A percentile compares a stretch with the other conserved stretches of the same genome.
Conservation (phyloP, 2,797 vertebrate genomes). For the Ispidina picta region DNA sequence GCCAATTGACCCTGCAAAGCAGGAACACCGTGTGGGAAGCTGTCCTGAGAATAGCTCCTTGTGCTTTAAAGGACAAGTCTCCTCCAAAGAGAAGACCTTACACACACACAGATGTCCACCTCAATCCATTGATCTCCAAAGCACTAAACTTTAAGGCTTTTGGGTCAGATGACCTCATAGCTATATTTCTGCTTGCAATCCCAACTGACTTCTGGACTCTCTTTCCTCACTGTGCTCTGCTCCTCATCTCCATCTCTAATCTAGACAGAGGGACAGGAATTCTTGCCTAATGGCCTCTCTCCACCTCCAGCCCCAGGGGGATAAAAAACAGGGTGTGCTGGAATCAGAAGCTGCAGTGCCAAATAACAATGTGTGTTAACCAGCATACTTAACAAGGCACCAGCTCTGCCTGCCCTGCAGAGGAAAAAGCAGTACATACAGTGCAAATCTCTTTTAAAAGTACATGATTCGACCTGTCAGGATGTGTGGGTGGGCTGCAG, state of each 20-base stretch:
- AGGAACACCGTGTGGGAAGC: neutral
- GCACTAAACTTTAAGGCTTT: neutral
- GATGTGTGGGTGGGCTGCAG: neutral
- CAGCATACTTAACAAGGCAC: neutral
- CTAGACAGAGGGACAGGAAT: neutral
- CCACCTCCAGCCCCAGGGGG: neutral
- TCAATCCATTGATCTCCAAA: too few species aligned
- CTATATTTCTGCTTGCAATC: neutral
- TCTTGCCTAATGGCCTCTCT: neutral
- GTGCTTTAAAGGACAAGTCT: neutral
- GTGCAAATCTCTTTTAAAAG: neutral
- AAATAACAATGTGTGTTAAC: neutral
- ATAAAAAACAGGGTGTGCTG: neutral
- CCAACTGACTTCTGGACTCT: neutral
- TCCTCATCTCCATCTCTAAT: neutral
- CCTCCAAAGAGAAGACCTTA: neutral
- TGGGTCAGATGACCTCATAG: neutral
- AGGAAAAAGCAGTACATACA: neutral
- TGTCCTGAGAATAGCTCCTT: neutral
- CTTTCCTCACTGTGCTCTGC: neutral
- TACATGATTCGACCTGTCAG: rapidly evolving
- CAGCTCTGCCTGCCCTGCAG: neutral
- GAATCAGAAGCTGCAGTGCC: neutral
- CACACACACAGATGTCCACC: neutral
- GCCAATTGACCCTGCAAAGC: neutral